A percentile compares a stretch with the other conserved stretches of the same genome.
These are phyloP conservation scores for Athalia circularis DNA, from an alignment of 2,888 invertebrate genomes.

Conservation along the genomic window DNA sequence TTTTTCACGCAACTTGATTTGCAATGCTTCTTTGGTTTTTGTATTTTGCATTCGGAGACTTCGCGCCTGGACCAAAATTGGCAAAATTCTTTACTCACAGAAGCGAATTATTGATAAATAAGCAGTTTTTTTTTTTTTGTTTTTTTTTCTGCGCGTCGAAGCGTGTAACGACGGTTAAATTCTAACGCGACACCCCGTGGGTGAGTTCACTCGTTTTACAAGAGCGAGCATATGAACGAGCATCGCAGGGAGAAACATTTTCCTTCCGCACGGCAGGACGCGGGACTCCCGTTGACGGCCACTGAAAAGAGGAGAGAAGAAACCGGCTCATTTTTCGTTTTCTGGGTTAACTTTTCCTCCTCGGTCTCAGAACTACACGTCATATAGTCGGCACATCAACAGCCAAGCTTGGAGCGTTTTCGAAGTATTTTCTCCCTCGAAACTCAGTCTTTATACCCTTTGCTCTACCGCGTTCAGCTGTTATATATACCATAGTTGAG, in stretches of 20 bases:
- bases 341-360: constrained; percentile 4
- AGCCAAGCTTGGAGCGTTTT: constrained; percentile 9
- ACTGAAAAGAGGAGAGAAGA: background rate
- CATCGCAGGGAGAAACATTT: background rate
- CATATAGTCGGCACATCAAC: background rate
- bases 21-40: background rate
- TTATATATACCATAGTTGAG: background rate
- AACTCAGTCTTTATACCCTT: background rate
- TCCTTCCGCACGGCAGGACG: background rate
- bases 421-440: background rate
- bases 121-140: background rate
- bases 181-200: background rate
- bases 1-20: background rate
- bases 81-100: background rate
- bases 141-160: too few relatives aligned
- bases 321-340: background rate
- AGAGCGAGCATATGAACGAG: background rate
- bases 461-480: background rate
- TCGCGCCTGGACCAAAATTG: background rate
- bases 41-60: background rate
- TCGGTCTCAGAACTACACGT: background rate
- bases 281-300: background rate
- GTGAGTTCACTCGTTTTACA: background rate
- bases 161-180: background rate
- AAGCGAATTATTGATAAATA: background rate